Evolutionary conservation across 2,888 invertebrate species (phyloP), one percentile per base, ranked within the genome.

Genomic region (Rapana venosa): DNA sequence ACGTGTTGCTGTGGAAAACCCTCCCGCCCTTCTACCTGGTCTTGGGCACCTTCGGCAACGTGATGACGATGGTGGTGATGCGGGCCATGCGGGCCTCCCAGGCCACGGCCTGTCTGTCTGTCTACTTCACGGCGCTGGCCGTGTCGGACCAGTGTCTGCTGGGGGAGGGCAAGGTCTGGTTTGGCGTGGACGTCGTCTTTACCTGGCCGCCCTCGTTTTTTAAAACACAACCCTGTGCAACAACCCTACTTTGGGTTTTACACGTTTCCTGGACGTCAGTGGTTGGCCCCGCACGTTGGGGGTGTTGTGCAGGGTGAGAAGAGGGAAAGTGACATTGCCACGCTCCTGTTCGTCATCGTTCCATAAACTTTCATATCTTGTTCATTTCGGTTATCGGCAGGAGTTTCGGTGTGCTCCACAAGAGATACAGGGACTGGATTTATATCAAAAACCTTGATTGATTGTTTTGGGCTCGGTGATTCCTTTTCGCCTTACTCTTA

Each of bases 11-110:
- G 81, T 83, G 81, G 81, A 1, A 6, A 5, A 30, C 22, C 5
- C 26, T 83, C 47, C 81, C 81, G 1, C 81, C 47, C 26, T 22
- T 47, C 26, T 47, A 47, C 6, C 47, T 83, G 81, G 22, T 83
- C 5, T 2, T 22, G 5, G 81, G 81, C 11, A 26, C 81, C 4
- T 83, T 83, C 22, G 81, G 81, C 81, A 83, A 83, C 22, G 81
- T 83, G 81, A 83, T 83, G 81, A 83, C 36, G 8, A 13, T 83
- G 22, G 36, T 83, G 36, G 81, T 83, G 81, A 83, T 83, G 81
- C 36, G 81, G 0, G 36, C 47, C 11, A 83, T 83, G 81, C 15
- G 81, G 26, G 2, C 77, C 32, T 83, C 81, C 36, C 6, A 5
- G 13, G 36, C 81, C 47, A 83, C 81, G 4, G 81, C 81, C 26